Percentiles rank a stretch among this genome's conserved stretches.
Evolutionary conservation across 2,888 invertebrate species (phyloP).

Genomic region (Sphaerophoria rueppellii): DNA sequence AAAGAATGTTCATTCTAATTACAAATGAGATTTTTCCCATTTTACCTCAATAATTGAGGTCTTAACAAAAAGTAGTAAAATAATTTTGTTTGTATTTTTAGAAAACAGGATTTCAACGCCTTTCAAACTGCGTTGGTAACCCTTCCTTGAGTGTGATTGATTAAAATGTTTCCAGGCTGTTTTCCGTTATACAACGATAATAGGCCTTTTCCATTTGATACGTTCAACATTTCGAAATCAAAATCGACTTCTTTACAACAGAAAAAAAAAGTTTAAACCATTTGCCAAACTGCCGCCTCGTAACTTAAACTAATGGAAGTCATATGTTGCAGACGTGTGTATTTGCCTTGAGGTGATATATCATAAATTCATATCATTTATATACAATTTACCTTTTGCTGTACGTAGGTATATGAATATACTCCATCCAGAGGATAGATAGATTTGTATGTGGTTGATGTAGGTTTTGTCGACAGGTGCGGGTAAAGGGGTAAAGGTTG

Average conservation of each 20-base stretch:
- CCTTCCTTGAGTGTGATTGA: slow-evolving; percentile 17
- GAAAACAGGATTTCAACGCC: no score
- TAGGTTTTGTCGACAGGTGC: background rate
- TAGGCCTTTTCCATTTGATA: background rate
- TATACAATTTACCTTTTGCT: background rate
- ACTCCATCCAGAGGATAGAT: no score
- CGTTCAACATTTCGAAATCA: slow-evolving; percentile 24
- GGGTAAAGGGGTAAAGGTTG: background rate
- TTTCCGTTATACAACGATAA: background rate
- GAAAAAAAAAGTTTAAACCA: background rate
- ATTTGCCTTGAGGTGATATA: slow-evolving; percentile 22
- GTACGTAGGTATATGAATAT: background rate
- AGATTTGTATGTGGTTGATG: background rate
- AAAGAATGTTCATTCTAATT: no score
- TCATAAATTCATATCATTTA: slow-evolving; percentile 6
- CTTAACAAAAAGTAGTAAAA: no score
- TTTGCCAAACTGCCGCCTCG: slow-evolving; percentile 19
- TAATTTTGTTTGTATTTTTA: no score
- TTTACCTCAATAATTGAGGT: no score
- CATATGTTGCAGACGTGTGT: slow-evolving; percentile 30
- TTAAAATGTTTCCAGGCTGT: slow-evolving; percentile 21
- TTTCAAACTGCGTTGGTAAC: background rate
- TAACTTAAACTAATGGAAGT: slow-evolving; percentile 38
- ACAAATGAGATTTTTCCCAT: no score
- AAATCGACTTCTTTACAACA: slow-evolving; percentile 14